Percentiles rank a stretch among this genome's conserved stretches.
Conservation (phyloP, 2,888 invertebrate genomes). For the Eupithecia dodoneata region DNA sequence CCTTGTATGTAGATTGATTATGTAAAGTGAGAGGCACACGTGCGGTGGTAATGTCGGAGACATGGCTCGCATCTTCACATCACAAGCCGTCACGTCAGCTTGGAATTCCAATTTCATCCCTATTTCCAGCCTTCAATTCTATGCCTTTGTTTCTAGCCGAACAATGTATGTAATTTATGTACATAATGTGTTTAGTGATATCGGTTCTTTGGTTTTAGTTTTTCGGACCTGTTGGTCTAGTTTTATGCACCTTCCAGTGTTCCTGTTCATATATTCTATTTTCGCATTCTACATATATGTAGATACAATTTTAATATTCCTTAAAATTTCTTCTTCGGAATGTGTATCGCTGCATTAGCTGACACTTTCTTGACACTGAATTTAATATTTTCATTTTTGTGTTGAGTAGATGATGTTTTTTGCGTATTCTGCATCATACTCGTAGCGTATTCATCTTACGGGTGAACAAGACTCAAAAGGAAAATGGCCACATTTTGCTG, state of each 20-base stretch:
- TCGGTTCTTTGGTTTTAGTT: neutral
- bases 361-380: neutral
- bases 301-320: neutral
- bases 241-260: neutral
- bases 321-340: neutral
- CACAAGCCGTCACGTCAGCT: slow-evolving; percentile 7
- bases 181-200: neutral
- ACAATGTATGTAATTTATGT: neutral
- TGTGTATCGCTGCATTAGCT: neutral
- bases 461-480: neutral
- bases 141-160: neutral
- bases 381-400: neutral
- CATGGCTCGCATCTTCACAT: slow-evolving; percentile 10
- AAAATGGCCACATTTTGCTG: neutral
- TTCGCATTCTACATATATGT: neutral
- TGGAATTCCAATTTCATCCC: slow-evolving; percentile 14
- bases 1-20: slow-evolving; percentile 22
- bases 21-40: slow-evolving; percentile 15
- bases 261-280: neutral
- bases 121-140: slow-evolving; percentile 1
- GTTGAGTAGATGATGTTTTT: neutral
- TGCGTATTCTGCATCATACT: neutral
- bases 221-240: neutral
- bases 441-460: neutral
- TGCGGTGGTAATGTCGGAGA: slow-evolving; percentile 11